These are phyloP conservation scores for Scaptomyza montana DNA, from an alignment of 1,140 invertebrate genomes.

Conservation along the genomic window DNA sequence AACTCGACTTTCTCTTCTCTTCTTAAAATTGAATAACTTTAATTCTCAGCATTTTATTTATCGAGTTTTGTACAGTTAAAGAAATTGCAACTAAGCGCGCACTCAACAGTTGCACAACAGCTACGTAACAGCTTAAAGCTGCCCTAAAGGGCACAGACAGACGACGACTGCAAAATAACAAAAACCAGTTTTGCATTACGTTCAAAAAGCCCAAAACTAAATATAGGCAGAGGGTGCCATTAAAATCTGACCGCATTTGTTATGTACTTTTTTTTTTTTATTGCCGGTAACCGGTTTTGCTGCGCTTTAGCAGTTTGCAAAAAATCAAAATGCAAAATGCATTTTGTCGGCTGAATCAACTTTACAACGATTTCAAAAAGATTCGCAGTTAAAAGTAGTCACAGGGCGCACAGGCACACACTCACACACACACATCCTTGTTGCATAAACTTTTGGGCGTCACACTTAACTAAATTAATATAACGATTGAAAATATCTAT, in stretches of 20 bases:
- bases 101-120: conserved; percentile 26
- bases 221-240: conserved; percentile 11
- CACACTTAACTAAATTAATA: conserved; percentile 38
- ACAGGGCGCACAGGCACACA: neutral
- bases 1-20: too few species aligned
- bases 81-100: conserved; percentile 14
- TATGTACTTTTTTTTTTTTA: conserved; percentile 21
- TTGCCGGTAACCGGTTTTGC: conserved; percentile 76
- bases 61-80: conserved; percentile 9
- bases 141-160: conserved; percentile 8
- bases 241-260: conserved; percentile 10
- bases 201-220: neutral
- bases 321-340: conserved; percentile 57
- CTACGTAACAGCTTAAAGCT: conserved; percentile 6
- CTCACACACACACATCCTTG: conserved; percentile 12
- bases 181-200: conserved; percentile 59
- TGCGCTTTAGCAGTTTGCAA: conserved; percentile 37
- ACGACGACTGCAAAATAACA: neutral
- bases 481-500: neutral
- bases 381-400: neutral
- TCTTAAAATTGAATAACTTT: too few species aligned
- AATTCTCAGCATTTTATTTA: too few species aligned
- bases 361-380: neutral
- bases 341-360: conserved; percentile 4
- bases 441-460: conserved; percentile 26